These are phyloP conservation scores for Neogobius melanostomus DNA, from an alignment of 2,113 vertebrate species.

Conservation along the genomic window DNA sequence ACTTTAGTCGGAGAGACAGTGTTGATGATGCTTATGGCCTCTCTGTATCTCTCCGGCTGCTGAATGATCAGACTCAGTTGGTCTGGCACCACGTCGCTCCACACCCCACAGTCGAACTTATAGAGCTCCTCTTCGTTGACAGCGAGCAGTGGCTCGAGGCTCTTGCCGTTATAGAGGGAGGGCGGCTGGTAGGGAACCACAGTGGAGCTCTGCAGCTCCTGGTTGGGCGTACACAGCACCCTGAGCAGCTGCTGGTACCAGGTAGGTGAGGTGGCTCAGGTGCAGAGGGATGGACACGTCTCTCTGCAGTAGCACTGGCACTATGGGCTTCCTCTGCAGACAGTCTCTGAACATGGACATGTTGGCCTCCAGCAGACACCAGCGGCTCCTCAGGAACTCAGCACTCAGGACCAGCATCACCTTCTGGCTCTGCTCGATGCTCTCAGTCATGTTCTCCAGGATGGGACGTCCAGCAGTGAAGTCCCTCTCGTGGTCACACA, in stretches of 20 bases:
- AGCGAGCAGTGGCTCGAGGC: slow-evolving; percentile 53
- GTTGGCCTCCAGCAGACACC: slow-evolving; percentile 71
- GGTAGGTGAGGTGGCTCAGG: slow-evolving; percentile 70
- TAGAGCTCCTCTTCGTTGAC: slow-evolving; percentile 52
- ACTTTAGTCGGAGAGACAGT: slow-evolving; percentile 27
- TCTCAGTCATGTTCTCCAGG: slow-evolving; percentile 68
- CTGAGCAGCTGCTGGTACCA: slow-evolving; percentile 62
- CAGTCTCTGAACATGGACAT: slow-evolving; percentile 69
- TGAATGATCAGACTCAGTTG: slow-evolving; percentile 54
- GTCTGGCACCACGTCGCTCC: slow-evolving; percentile 65
- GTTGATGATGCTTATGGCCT: slow-evolving; percentile 58
- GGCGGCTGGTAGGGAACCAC: slow-evolving; percentile 49
- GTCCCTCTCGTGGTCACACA: slow-evolving; percentile 68
- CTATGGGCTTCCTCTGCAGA: slow-evolving; percentile 60
- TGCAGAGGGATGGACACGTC: slow-evolving; percentile 61
- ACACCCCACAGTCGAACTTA: slow-evolving; percentile 47
- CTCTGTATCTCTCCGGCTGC: slow-evolving; percentile 50
- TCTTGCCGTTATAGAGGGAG: slow-evolving; percentile 65
- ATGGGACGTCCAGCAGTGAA: slow-evolving; percentile 61
- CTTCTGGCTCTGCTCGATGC: slow-evolving; percentile 73
- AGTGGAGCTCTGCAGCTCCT: slow-evolving; percentile 34
- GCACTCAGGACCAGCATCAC: slow-evolving; percentile 68
- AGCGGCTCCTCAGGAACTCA: slow-evolving; percentile 70
- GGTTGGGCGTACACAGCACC: slow-evolving; percentile 55
- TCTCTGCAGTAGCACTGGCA: slow-evolving; percentile 62